A percentile compares a stretch with the other conserved stretches of the same genome.
phyloP scores from a whole-genome alignment of 1,140 invertebrate species.

The Apocrypta bakeri region DNA sequence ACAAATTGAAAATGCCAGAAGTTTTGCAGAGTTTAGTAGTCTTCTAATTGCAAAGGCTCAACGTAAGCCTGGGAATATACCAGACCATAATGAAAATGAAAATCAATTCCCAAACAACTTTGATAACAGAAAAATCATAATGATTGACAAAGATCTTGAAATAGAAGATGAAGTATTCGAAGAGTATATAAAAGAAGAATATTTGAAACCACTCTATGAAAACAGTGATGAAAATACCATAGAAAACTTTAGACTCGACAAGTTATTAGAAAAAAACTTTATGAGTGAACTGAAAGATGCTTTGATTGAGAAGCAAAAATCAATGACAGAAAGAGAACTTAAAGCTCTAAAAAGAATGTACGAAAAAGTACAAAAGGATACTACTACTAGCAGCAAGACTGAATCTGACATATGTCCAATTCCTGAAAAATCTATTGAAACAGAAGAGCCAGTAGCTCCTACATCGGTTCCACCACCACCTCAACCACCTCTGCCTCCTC shows the following conservation, averaged over 20 bases:
- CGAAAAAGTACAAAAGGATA: slow-evolving; percentile 48
- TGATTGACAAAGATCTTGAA: slow-evolving; percentile 61
- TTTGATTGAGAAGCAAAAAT: slow-evolving; percentile 67
- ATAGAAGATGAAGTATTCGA: slow-evolving; percentile 73
- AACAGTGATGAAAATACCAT: slow-evolving; percentile 57
- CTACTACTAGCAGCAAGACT: slow-evolving; percentile 14
- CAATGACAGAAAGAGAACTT: slow-evolving; percentile 68
- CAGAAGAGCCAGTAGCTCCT: not conserved
- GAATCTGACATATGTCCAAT: slow-evolving; percentile 25
- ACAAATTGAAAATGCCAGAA: slow-evolving; percentile 64
- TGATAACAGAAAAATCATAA: slow-evolving; percentile 48
- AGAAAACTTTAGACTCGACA: slow-evolving; percentile 62
- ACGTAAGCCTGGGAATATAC: slow-evolving; percentile 15
- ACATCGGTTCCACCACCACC: slow-evolving; percentile 1
- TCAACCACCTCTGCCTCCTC: not conserved
- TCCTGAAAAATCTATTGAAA: not conserved
- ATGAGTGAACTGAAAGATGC: slow-evolving; percentile 71
- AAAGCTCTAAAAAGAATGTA: slow-evolving; percentile 66
- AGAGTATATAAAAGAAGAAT: slow-evolving; percentile 71
- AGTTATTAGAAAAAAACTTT: slow-evolving; percentile 66
- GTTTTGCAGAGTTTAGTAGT: slow-evolving; percentile 64
- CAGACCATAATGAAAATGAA: slow-evolving; percentile 25
- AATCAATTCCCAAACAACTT: slow-evolving; percentile 10
- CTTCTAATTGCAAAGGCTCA: slow-evolving; percentile 61
- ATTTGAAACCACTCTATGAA: slow-evolving; percentile 63